These are phyloP conservation scores for Leptopilina syphax DNA, from an alignment of 2,888 invertebrate genomes.

Conservation along the genomic window DNA sequence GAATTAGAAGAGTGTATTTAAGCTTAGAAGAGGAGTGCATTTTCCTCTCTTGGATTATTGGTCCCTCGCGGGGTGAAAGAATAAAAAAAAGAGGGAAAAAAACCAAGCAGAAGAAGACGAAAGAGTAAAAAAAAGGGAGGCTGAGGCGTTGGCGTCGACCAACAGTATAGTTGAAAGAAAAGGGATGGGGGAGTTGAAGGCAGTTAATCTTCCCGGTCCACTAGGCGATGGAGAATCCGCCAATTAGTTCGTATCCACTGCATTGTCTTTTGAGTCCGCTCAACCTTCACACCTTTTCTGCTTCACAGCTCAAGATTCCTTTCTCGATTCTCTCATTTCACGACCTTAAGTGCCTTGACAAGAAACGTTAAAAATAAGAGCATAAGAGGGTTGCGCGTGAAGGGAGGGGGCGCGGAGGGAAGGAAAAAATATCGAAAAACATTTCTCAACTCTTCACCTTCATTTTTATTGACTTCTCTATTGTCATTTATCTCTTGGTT, in stretches of 20 bases:
- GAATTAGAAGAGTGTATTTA: slow-evolving; percentile 53
- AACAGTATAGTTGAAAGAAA: slow-evolving; percentile 21
- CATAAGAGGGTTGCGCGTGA: too few relatives aligned
- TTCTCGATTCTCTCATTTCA: neutral
- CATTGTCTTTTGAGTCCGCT: slow-evolving; percentile 45
- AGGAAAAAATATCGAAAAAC: neutral
- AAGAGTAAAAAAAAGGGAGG: slow-evolving; percentile 11
- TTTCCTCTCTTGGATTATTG: slow-evolving; percentile 51
- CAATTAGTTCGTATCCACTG: slow-evolving; percentile 69
- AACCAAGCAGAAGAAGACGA: neutral
- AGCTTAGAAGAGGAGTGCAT: slow-evolving; percentile 50
- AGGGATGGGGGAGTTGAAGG: slow-evolving; percentile 7
- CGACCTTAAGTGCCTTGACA: neutral
- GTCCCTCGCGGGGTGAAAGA: slow-evolving; percentile 44
- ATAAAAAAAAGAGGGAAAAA: too few relatives aligned
- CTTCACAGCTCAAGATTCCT: slow-evolving; percentile 18
- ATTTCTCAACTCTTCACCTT: neutral
- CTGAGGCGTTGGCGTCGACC: slow-evolving; percentile 40
- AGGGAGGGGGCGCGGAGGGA: too few relatives aligned
- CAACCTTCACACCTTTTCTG: slow-evolving; percentile 19
- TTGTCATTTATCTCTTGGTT: too few relatives aligned
- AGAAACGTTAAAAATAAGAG: neutral
- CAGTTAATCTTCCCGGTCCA: slow-evolving; percentile 73
- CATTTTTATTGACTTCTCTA: too few relatives aligned
- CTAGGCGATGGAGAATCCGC: slow-evolving; percentile 71